These are phyloP conservation scores for Ophion ventricosus DNA, from an alignment of 2,888 invertebrate species.

Conservation along the genomic window DNA sequence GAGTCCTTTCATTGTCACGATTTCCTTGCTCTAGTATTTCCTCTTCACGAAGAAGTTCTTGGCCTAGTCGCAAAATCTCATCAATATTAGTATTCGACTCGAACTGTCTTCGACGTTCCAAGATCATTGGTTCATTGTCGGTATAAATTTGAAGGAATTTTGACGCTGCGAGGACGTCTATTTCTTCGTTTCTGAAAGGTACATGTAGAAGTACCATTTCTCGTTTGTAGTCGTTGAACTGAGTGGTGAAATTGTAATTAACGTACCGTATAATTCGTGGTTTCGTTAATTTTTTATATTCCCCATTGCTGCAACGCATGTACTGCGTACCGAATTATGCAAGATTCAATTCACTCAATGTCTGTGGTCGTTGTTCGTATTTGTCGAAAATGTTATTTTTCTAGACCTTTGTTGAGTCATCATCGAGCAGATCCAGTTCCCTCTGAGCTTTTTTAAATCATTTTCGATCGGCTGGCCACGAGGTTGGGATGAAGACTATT, in stretches of 20 bases:
- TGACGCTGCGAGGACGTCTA: constrained; percentile 77
- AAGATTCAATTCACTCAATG: constrained; percentile 75
- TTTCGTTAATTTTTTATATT: too few species aligned
- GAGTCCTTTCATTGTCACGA: constrained; percentile 62
- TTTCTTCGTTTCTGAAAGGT: constrained; percentile 79
- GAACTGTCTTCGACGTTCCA: constrained; percentile 75
- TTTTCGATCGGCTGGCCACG: constrained; percentile 79
- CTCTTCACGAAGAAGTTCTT: too few species aligned
- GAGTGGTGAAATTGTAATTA: too few species aligned
- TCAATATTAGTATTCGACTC: too few species aligned
- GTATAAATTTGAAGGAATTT: constrained; percentile 77
- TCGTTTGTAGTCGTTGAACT: too few species aligned
- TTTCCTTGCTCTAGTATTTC: too few species aligned
- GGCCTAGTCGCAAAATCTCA: too few species aligned
- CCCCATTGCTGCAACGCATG: too few species aligned
- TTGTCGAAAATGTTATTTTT: constrained; percentile 81
- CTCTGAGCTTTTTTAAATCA: constrained; percentile 74
- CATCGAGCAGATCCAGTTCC: constrained; percentile 73
- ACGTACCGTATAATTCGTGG: too few species aligned
- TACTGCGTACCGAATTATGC: constrained; percentile 82
- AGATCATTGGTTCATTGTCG: constrained; percentile 75
- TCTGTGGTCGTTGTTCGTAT: constrained; percentile 79
- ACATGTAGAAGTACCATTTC: constrained; percentile 73
- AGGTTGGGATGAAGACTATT: constrained; percentile 68
- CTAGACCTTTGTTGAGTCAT: constrained; percentile 78